Conservation (phyloP, 2,113 vertebrate species). For the Plestiodon gilberti region DNA sequence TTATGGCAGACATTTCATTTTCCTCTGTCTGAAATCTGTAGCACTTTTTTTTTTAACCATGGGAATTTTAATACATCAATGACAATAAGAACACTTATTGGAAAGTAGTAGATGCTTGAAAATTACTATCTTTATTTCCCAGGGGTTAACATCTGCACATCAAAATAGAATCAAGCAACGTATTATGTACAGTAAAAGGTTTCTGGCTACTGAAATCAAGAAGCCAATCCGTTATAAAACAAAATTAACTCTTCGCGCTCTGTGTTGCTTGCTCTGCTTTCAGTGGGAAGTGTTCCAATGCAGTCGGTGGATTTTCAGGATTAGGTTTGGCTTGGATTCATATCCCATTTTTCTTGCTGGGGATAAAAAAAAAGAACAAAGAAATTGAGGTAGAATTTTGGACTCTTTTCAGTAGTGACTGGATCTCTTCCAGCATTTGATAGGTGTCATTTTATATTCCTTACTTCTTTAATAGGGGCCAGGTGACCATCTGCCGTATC, state of each 20-base stretch:
- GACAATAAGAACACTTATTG: conserved; percentile 60
- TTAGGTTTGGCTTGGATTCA: accelerated
- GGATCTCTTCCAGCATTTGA: conserved; percentile 16
- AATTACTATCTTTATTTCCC: conserved; percentile 69
- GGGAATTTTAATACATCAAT: conserved; percentile 49
- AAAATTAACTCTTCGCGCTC: conserved; percentile 45
- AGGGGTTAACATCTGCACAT: conserved; percentile 60
- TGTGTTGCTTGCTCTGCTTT: conserved; percentile 13
- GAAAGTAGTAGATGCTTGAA: conserved; percentile 48
- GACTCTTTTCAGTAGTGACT: not conserved
- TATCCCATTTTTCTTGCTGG: not conserved
- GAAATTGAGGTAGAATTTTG: not conserved
- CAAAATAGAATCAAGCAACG: conserved; percentile 65
- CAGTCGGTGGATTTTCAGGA: not conserved
- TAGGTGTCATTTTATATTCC: not conserved
- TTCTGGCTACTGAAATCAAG: conserved; percentile 54
- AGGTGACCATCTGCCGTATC: not conserved
- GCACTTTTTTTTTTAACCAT: not conserved
- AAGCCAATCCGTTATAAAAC: conserved; percentile 57
- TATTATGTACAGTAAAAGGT: conserved; percentile 38
- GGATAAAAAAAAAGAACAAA: not conserved
- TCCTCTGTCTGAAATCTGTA: not conserved
- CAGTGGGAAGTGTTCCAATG: not conserved
- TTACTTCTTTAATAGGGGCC: not conserved
- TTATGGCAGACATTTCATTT: conserved; percentile 37